A percentile compares a stretch with the other conserved stretches of the same genome.
Evolutionary conservation across 2,113 vertebrate genomes (phyloP).

Genomic region (Vanacampus margaritifer): DNA sequence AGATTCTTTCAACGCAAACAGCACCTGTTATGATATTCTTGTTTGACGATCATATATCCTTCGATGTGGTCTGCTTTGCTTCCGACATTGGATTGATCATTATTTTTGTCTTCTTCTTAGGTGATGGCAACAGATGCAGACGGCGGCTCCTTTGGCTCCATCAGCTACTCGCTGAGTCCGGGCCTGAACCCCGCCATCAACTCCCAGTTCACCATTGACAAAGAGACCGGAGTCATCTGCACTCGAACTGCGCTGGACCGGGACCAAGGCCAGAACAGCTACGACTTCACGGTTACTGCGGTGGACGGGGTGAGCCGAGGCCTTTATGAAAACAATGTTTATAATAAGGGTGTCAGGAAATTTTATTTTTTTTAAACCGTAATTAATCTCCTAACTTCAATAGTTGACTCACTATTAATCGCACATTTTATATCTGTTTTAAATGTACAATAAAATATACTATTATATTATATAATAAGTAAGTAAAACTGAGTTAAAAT

Average conservation of each 20-base stretch:
- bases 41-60: slow-evolving; percentile 13
- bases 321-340: slow-evolving; percentile 28
- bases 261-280: slow-evolving; percentile 81
- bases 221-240: slow-evolving; percentile 86
- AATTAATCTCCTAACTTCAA: no score
- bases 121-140: slow-evolving; percentile 91
- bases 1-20: slow-evolving; percentile 52
- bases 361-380: no score
- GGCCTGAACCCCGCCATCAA: slow-evolving; percentile 74
- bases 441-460: no score
- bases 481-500: no score
- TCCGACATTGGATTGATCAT: background rate
- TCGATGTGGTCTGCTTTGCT: background rate
- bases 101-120: slow-evolving; percentile 64
- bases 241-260: slow-evolving; percentile 81
- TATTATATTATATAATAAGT: no score
- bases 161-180: slow-evolving; percentile 87
- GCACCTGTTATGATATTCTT: slow-evolving; percentile 50
- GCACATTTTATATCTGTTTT: no score
- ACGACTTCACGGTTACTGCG: slow-evolving; percentile 89
- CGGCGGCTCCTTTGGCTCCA: slow-evolving; percentile 81
- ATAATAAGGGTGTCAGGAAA: no score
- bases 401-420: no score
- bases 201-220: slow-evolving; percentile 81
- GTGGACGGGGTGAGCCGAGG: slow-evolving; percentile 85